Evolutionary conservation across 2,888 invertebrate genomes (phyloP).

Genomic region (Mythimna impura): DNA sequence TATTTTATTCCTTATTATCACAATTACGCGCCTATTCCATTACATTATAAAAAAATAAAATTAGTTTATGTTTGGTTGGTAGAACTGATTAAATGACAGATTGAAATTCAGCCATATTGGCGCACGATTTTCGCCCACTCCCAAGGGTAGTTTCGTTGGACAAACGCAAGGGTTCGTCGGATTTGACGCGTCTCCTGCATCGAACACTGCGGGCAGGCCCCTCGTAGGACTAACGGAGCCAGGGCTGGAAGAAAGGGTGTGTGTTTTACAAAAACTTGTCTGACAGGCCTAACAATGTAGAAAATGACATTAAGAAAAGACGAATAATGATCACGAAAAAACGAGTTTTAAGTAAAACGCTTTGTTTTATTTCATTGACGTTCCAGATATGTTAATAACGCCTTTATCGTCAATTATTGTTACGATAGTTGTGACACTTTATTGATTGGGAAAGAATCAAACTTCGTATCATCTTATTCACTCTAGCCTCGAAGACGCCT

Average conservation of each 20-base stretch:
- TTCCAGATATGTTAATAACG: too few species aligned
- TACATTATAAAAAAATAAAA: slow-evolving; percentile 36
- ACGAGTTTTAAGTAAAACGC: too few species aligned
- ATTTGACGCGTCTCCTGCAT: slow-evolving; percentile 92
- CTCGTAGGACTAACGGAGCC: slow-evolving; percentile 93
- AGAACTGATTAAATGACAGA: slow-evolving; percentile 12
- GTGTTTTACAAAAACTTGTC: background rate
- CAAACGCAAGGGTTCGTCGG: slow-evolving; percentile 93
- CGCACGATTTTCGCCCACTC: slow-evolving; percentile 94
- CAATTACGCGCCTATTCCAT: slow-evolving; percentile 28
- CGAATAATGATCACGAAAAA: too few species aligned
- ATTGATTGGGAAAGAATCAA: too few species aligned
- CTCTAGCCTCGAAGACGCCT: too few species aligned
- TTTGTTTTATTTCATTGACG: too few species aligned
- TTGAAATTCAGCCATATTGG: slow-evolving; percentile 90
- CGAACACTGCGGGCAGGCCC: slow-evolving; percentile 93
- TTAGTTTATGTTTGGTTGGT: slow-evolving; percentile 36
- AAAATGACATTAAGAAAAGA: background rate
- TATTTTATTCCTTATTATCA: background rate
- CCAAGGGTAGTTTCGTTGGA: slow-evolving; percentile 94
- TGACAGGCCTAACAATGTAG: background rate
- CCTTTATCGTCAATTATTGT: too few species aligned
- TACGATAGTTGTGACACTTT: too few species aligned
- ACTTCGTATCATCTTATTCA: too few species aligned
- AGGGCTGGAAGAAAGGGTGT: slow-evolving; percentile 89